These are phyloP conservation scores for Chrysogorgia sp. DNA, from an alignment of 92 coral and sea anemone species.

Conservation along the genomic window DNA sequence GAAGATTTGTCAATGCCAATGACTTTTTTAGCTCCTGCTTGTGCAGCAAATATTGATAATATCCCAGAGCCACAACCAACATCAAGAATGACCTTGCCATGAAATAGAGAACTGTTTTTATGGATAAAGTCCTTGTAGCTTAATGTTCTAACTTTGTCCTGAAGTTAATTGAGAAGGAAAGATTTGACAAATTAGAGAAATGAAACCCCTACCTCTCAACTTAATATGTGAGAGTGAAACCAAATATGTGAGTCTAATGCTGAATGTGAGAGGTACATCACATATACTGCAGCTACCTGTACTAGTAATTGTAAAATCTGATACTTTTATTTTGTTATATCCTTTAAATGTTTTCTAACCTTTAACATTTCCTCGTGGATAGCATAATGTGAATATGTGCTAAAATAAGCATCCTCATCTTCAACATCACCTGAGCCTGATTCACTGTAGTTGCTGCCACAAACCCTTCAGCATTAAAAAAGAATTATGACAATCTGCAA, in stretches of 20 bases:
- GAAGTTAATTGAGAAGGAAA: too few species aligned
- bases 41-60: conserved; percentile 96
- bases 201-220: too few species aligned
- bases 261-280: too few species aligned
- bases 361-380: conserved; percentile 98
- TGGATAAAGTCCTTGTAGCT: conserved; percentile 86
- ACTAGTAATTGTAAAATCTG: too few species aligned
- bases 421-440: conserved; percentile 45
- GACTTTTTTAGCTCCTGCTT: conserved; percentile 91
- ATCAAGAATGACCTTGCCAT: conserved; percentile 91
- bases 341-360: conserved; percentile 44
- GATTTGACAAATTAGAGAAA: too few species aligned
- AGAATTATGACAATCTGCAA: too few species aligned
- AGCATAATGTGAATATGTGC: conserved; percentile 87
- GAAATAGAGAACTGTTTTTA: conserved; percentile 73
- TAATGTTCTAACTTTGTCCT: conserved; percentile 92
- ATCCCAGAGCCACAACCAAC: conserved; percentile 99
- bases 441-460: not conserved
- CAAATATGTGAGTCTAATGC: too few species aligned
- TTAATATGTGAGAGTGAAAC: too few species aligned
- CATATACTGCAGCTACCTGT: too few species aligned
- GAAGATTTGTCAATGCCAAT: conserved; percentile 95
- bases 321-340: too few species aligned
- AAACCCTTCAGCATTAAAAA: too few species aligned
- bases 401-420: conserved; percentile 79